A percentile compares a stretch with the other conserved stretches of the same genome.
These are phyloP conservation scores for Ptychadena robeensis DNA, from an alignment of 2,797 vertebrate genomes.

Conservation along the genomic window DNA sequence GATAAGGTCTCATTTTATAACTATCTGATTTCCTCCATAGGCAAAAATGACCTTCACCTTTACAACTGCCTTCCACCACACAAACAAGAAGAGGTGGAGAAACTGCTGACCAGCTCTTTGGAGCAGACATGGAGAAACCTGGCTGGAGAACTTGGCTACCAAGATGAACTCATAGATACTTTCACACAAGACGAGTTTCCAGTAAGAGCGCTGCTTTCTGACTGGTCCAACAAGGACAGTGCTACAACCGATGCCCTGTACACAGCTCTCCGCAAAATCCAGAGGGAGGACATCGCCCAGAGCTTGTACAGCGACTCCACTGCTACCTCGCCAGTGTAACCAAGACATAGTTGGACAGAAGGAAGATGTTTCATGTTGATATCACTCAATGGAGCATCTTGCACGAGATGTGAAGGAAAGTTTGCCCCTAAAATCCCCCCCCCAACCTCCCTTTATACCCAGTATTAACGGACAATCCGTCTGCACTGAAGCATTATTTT, in stretches of 20 bases:
- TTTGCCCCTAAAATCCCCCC: constrained; percentile 48
- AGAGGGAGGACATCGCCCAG: constrained; percentile 90
- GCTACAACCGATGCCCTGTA: constrained; percentile 88
- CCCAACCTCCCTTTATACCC: constrained; percentile 49
- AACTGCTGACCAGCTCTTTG: constrained; percentile 79
- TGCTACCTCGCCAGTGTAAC: constrained; percentile 85
- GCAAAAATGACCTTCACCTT: constrained; percentile 82
- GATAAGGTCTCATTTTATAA: background rate
- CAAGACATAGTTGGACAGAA: constrained; percentile 59
- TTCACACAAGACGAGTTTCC: constrained; percentile 89
- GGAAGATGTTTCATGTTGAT: constrained; percentile 40
- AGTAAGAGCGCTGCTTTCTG: constrained; percentile 83
- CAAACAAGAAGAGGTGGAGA: constrained; percentile 86
- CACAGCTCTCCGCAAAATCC: constrained; percentile 87
- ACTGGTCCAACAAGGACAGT: constrained; percentile 90
- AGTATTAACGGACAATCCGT: constrained; percentile 54
- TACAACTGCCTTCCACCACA: constrained; percentile 75
- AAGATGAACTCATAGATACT: constrained; percentile 87
- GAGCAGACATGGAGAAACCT: constrained; percentile 91
- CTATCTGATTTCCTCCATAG: constrained; percentile 65
- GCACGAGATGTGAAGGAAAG: constrained; percentile 62
- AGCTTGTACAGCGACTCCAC: constrained; percentile 86
- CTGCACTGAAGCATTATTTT: constrained; percentile 66
- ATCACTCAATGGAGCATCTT: constrained; percentile 39
- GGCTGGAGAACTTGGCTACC: constrained; percentile 90